Evolutionary conservation across 2,113 vertebrate species (phyloP), one percentile per base, ranked within the genome.

Genomic region (Athene noctua): DNA sequence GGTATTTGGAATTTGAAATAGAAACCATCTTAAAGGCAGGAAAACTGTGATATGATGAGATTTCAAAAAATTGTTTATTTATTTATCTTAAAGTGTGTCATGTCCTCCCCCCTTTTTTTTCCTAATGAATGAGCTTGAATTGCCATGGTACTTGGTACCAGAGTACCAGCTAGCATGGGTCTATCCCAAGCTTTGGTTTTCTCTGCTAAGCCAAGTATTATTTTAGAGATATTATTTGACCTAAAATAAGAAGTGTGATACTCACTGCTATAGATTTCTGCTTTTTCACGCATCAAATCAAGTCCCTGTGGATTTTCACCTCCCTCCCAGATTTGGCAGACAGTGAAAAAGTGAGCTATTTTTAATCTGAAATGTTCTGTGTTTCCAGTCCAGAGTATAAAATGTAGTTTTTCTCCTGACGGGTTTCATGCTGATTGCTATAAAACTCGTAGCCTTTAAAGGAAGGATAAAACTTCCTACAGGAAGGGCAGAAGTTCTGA

Each of bases 341-440:
- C 94, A 82, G 94, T 77, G 95, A 80, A 96, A 94, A 92, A 82
- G 5, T 22, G 32, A 96, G 84, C 84, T 97, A 97, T 97, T 97
- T 97, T 97, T 94, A 94, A 72, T 80, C 89, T 87, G 80, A 94
- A 94, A 87, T 91, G 78, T 88, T 95, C 91, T 75, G 51, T 93
- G 55, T 89, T 97, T 95, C 46, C 38, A 96, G 62, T 85, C 65
- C 42, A 79, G 74, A 80, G 78, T 82, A 91, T 23, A 92, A 92
- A 94, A 94, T 68, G 46, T 87, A 80, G 62, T 77, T 95, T 92
- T 92, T 59, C 66, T 95, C 54, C 46, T 81, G 65, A 52, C 77
- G 81, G 58, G 34, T 82, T 95, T 93, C 38, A 75, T 51, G 68
- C 68, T 87, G 65, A 72, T 92, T 96, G 62, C 65, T 94, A 15